These are phyloP conservation scores for Schizotus pectinicornis DNA, from an alignment of 2,888 invertebrate genomes.

Conservation along the genomic window DNA sequence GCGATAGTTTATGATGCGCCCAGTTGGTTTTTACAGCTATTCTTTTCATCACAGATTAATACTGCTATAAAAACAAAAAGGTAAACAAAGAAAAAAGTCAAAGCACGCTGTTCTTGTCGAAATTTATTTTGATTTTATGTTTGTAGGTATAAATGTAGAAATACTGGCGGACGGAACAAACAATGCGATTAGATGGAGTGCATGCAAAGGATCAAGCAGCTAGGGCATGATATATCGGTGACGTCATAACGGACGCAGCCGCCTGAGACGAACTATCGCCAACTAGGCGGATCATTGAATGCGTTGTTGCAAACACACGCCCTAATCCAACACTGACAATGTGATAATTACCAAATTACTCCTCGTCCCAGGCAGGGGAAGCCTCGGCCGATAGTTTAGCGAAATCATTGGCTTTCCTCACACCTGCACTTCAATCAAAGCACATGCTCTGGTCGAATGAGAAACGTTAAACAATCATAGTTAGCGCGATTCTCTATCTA, in stretches of 20 bases:
- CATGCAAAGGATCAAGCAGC: slow-evolving; percentile 30
- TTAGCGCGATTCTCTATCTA: too few species aligned
- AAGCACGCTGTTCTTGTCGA: slow-evolving; percentile 11
- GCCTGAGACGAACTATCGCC: slow-evolving; percentile 35
- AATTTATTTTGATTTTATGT: slow-evolving; percentile 10
- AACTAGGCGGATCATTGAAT: slow-evolving; percentile 37
- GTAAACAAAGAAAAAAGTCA: too few species aligned
- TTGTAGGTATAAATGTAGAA: slow-evolving; percentile 33
- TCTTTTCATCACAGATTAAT: slow-evolving; percentile 12
- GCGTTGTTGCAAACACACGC: slow-evolving; percentile 31
- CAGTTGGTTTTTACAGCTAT: slow-evolving; percentile 20
- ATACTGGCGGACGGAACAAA: slow-evolving; percentile 30
- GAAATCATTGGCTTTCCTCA: too few species aligned
- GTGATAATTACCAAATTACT: slow-evolving; percentile 23
- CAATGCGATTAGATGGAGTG: slow-evolving; percentile 32
- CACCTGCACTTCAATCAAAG: too few species aligned
- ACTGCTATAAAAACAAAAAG: slow-evolving; percentile 29
- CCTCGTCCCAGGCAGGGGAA: neutral
- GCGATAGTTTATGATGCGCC: slow-evolving; percentile 24
- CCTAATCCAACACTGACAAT: slow-evolving; percentile 18
- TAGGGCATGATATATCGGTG: slow-evolving; percentile 29
- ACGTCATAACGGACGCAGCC: slow-evolving; percentile 30
- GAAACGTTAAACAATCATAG: too few species aligned
- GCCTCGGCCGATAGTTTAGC: too few species aligned
- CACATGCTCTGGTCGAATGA: too few species aligned